phyloP scores from a whole-genome alignment of 1,140 invertebrate genomes.

The Calosoma granatense region DNA sequence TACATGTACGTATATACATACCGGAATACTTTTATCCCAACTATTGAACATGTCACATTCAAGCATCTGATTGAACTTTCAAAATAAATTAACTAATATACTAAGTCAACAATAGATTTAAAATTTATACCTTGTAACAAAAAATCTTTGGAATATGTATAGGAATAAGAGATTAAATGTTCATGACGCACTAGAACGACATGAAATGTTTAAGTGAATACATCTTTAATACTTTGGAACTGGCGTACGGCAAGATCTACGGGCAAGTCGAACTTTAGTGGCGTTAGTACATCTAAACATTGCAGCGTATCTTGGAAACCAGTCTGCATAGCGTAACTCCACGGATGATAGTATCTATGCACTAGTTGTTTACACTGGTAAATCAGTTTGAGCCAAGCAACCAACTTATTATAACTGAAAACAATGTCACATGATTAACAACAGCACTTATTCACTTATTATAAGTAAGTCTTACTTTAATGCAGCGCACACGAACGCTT shows the following conservation, averaged over 20 bases:
- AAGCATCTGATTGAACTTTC: too few species aligned
- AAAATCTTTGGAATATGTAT: too few species aligned
- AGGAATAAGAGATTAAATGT: too few species aligned
- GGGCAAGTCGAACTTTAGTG: constrained; percentile 84
- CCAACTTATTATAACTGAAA: constrained; percentile 76
- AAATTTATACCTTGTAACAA: too few species aligned
- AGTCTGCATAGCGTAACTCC: constrained; percentile 92
- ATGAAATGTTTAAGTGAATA: constrained; percentile 56
- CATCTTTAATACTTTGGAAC: constrained; percentile 96
- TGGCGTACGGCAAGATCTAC: constrained; percentile 91
- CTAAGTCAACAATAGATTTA: too few species aligned
- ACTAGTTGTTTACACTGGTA: constrained; percentile 80
- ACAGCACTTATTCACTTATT: constrained; percentile 9
- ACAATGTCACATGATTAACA: constrained; percentile 15
- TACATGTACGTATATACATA: too few species aligned
- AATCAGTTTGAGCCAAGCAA: constrained; percentile 87
- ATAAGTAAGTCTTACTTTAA: constrained; percentile 66
- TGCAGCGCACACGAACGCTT: constrained; percentile 93
- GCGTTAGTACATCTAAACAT: constrained; percentile 76
- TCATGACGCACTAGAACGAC: too few species aligned
- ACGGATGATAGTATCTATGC: constrained; percentile 84
- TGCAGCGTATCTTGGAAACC: constrained; percentile 92
- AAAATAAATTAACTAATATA: too few species aligned
- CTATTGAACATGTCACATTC: too few species aligned
- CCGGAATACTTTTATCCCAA: too few species aligned